phyloP scores from a whole-genome alignment of 92 coral and sea anemone species.

The Pocillopora meandrina region DNA sequence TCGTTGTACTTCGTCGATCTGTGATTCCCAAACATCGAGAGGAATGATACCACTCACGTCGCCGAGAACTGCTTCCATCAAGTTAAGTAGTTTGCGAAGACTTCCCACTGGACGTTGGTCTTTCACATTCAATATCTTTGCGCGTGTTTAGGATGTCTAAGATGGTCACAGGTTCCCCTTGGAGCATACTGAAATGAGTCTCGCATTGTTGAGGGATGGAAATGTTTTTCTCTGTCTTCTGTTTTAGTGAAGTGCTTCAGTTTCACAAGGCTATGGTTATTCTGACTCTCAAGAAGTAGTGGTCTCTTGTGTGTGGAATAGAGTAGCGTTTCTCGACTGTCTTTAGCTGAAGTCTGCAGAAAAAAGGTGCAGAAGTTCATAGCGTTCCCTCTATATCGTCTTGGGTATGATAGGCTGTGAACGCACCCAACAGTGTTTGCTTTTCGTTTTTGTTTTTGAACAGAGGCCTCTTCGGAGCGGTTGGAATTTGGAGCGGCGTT shows the following conservation, averaged over 20 bases:
- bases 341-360: constrained; percentile 53
- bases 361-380: constrained; percentile 59
- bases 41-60: constrained; percentile 24
- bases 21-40: constrained; percentile 27
- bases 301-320: constrained; percentile 55
- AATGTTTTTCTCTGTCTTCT: constrained; percentile 44
- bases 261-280: constrained; percentile 50
- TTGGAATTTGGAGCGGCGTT: too few relatives aligned
- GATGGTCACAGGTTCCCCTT: constrained; percentile 23
- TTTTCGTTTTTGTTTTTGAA: too few relatives aligned
- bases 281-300: constrained; percentile 50
- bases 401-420: too few relatives aligned
- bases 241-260: constrained; percentile 53
- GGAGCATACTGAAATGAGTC: constrained; percentile 51
- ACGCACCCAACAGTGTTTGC: too few relatives aligned
- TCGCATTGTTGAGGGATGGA: constrained; percentile 53
- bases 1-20: neutral
- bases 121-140: constrained; percentile 46
- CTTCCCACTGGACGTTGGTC: constrained; percentile 42
- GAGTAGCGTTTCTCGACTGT: constrained; percentile 48
- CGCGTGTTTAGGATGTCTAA: constrained; percentile 35
- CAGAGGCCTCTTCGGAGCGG: too few relatives aligned
- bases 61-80: constrained; percentile 19
- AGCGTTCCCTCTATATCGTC: constrained; percentile 33
- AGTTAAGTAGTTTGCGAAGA: constrained; percentile 10